Evolutionary conservation across 2,113 vertebrate species (phyloP).

Genomic region (Chamaetylas fuelleborni): DNA sequence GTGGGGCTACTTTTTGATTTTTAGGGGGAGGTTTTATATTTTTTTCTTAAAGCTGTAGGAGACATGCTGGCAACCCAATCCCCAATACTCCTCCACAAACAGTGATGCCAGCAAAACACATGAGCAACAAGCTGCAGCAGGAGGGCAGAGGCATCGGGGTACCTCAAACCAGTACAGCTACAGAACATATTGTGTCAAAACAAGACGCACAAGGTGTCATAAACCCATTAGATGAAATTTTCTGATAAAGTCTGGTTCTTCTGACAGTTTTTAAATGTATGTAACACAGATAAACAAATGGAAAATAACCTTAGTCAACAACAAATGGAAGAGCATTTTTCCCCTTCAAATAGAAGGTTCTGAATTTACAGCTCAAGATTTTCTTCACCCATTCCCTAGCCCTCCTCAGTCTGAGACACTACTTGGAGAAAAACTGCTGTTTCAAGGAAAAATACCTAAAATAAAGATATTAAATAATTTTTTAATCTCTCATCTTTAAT

Average conservation of each 20-base stretch:
- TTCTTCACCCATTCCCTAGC: not conserved
- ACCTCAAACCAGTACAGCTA: not conserved
- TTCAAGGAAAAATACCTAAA: not conserved
- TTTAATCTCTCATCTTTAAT: not conserved
- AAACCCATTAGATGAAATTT: not conserved
- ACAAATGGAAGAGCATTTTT: rapidly evolving
- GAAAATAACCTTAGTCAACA: not conserved
- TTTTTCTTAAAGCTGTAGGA: not conserved
- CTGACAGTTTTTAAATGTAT: not conserved
- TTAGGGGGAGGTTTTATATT: rapidly evolving
- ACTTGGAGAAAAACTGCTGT: not conserved
- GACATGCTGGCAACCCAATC: not conserved
- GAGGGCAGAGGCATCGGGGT: not conserved
- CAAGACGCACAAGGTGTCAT: not conserved
- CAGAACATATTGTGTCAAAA: not conserved
- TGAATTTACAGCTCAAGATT: not conserved
- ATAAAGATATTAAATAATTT: not conserved
- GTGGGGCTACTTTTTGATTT: not conserved
- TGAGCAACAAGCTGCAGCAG: not conserved
- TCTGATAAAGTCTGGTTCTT: not conserved
- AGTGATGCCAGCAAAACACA: not conserved
- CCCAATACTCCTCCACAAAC: not conserved
- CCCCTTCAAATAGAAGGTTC: not conserved
- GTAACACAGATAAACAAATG: not conserved
- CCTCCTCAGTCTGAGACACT: not conserved